phyloP scores from a whole-genome alignment of 2,797 vertebrate genomes.

The Syndactyla subalaris region DNA sequence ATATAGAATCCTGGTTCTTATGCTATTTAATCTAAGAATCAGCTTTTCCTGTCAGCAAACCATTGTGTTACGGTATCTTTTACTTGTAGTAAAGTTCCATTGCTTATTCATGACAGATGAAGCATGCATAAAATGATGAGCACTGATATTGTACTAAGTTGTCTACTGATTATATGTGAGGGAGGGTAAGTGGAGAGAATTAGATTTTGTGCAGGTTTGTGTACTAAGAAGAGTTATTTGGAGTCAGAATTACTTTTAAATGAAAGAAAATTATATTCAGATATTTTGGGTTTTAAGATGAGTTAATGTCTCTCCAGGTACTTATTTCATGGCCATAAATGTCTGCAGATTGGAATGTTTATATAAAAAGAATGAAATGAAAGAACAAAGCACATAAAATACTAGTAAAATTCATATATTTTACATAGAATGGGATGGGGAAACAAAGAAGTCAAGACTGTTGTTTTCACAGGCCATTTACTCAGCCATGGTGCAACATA shows the following conservation, averaged over 20 bases:
- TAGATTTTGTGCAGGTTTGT: neutral
- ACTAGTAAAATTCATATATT: neutral
- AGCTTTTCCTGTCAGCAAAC: neutral
- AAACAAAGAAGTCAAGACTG: neutral
- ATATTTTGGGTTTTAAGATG: neutral
- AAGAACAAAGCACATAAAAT: neutral
- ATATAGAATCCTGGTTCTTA: neutral
- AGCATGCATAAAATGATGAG: neutral
- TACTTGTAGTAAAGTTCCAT: neutral
- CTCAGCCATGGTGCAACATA: neutral
- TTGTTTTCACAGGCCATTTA: conserved; percentile 18
- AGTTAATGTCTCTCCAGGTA: neutral
- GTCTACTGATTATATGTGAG: neutral
- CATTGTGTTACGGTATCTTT: neutral
- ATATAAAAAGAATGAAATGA: neutral
- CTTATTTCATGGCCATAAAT: neutral
- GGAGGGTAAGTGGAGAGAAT: neutral
- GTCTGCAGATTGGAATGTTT: neutral
- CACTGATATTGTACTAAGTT: neutral
- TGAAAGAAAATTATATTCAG: neutral
- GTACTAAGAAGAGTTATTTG: neutral
- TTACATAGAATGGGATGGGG: neutral
- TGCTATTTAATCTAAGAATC: neutral
- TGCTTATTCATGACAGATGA: neutral
- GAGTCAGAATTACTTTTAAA: neutral